Conservation (phyloP, 2,888 invertebrate genomes). For the Anaspis maculata region DNA sequence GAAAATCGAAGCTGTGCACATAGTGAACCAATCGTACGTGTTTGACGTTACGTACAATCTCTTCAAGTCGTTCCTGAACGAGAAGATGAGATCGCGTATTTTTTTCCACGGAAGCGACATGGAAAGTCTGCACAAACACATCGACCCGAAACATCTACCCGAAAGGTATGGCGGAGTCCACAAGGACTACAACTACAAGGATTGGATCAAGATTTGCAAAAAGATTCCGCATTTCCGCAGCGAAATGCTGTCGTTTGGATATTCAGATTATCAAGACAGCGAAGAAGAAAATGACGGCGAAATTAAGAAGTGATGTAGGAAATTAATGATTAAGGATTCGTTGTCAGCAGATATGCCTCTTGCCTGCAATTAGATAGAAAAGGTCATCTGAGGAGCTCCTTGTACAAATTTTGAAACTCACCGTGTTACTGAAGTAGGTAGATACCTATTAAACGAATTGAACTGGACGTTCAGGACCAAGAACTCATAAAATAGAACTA, state of each 20-base stretch:
- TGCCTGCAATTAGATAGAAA: too few relatives aligned
- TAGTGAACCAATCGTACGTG: constrained; percentile 73
- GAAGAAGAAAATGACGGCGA: constrained; percentile 14
- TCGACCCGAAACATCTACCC: constrained; percentile 62
- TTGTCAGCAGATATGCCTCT: background rate
- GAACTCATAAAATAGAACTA: too few relatives aligned
- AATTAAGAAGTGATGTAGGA: constrained; percentile 4
- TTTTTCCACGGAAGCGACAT: constrained; percentile 65
- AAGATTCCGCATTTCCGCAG: constrained; percentile 51
- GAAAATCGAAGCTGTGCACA: constrained; percentile 64
- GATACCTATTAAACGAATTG: too few relatives aligned
- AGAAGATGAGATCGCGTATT: constrained; percentile 54
- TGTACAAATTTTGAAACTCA: too few relatives aligned
- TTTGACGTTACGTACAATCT: constrained; percentile 71
- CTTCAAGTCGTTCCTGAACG: constrained; percentile 67
- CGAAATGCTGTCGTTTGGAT: constrained; percentile 55
- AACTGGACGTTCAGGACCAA: too few relatives aligned
- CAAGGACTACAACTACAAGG: constrained; percentile 64
- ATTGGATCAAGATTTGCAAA: constrained; percentile 60
- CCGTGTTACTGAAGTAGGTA: too few relatives aligned
- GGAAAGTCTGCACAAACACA: constrained; percentile 65
- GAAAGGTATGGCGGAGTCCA: constrained; percentile 55
- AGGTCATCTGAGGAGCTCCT: too few relatives aligned
- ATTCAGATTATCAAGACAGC: constrained; percentile 20
- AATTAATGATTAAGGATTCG: background rate